phyloP scores from a whole-genome alignment of 2,797 vertebrate genomes.

The Syndactyla subalaris region DNA sequence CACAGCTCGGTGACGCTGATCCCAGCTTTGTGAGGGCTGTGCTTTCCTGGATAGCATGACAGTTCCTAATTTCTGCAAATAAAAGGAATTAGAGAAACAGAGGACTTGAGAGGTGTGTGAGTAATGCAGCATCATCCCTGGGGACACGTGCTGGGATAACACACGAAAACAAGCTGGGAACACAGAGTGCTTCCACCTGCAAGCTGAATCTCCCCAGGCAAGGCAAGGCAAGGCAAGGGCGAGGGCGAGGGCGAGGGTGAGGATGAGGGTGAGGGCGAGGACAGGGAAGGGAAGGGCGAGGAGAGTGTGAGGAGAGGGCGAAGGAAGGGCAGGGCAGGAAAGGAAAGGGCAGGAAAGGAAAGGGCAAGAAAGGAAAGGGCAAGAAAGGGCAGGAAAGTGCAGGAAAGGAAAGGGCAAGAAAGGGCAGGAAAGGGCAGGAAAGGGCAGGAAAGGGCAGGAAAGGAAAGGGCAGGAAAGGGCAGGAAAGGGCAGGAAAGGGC shows the following conservation, averaged over 20 bases:
- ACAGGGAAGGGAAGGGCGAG: too few species aligned
- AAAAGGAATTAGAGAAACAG: conserved; percentile 14
- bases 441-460: too few species aligned
- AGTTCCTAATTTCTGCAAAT: neutral
- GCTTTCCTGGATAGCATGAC: conserved; percentile 48
- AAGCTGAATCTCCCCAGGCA: too few species aligned
- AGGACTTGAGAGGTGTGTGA: conserved; percentile 32
- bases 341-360: neutral
- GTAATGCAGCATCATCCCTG: conserved; percentile 47
- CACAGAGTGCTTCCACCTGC: neutral
- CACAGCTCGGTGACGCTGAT: neutral
- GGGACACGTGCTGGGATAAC: conserved; percentile 18
- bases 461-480: too few species aligned
- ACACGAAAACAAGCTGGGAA: conserved; percentile 14
- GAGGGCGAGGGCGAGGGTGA: too few species aligned
- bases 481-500: neutral
- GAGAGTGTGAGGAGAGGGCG: too few species aligned
- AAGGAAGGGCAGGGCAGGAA: too few species aligned
- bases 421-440: too few species aligned
- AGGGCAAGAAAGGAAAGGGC: neutral
- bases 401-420: too few species aligned
- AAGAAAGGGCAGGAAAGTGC: neutral
- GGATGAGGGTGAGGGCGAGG: too few species aligned
- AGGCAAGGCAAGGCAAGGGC: neutral
- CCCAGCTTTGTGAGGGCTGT: neutral